Conservation (phyloP, 2,113 vertebrate genomes). For the Myrmecobius fasciatus region DNA sequence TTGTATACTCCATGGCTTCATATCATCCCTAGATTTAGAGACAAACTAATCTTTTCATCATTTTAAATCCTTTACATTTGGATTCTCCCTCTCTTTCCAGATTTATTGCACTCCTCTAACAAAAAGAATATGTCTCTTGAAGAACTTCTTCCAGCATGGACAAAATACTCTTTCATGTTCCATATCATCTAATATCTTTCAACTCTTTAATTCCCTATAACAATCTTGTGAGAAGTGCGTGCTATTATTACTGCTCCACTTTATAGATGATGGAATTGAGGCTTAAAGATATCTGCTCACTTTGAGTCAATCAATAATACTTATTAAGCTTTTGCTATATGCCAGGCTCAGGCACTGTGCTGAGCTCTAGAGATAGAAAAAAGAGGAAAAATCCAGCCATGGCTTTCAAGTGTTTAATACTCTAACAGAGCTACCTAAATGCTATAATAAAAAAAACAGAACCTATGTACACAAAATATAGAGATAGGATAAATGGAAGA, state of each 20-base stretch:
- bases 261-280: not conserved
- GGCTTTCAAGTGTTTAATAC: too few species aligned
- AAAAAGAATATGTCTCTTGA: not conserved
- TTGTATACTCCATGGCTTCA: not conserved
- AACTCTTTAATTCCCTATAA: not conserved
- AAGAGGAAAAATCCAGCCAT: too few species aligned
- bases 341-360: too few species aligned
- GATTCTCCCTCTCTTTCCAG: not conserved
- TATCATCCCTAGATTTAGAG: not conserved
- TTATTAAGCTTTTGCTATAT: too few species aligned
- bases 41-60: not conserved
- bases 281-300: too few species aligned
- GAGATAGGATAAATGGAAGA: too few species aligned
- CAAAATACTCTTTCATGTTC: not conserved
- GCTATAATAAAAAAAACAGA: too few species aligned
- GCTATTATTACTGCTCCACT: not conserved
- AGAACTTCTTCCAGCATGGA: not conserved
- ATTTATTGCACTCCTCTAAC: not conserved
- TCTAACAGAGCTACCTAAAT: too few species aligned
- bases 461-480: too few species aligned
- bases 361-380: too few species aligned
- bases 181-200: not conserved
- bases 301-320: too few species aligned
- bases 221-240: not conserved
- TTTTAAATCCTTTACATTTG: not conserved